These are phyloP conservation scores for Cephalopterus ornatus DNA, from an alignment of 2,113 vertebrate species.

Conservation along the genomic window DNA sequence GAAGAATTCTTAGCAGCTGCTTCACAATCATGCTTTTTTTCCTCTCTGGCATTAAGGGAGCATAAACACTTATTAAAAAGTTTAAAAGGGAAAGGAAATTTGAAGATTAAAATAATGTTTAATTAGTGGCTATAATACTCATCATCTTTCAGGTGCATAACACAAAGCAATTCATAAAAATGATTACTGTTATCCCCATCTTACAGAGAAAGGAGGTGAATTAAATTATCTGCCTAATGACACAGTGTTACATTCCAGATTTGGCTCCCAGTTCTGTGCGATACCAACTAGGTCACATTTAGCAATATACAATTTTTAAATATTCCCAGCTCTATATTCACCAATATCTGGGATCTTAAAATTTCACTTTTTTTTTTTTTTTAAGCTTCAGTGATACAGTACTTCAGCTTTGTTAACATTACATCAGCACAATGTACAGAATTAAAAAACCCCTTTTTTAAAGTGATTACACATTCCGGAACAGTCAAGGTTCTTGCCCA, in stretches of 20 bases:
- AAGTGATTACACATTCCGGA: neutral
- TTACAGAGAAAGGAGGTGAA: conserved; percentile 1
- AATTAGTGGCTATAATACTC: neutral
- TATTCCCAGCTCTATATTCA: neutral
- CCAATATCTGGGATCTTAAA: neutral
- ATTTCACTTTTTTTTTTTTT: neutral
- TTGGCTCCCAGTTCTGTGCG: neutral
- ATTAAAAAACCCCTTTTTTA: neutral
- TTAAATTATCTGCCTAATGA: neutral
- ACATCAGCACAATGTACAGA: neutral
- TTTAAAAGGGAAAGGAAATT: conserved; percentile 1
- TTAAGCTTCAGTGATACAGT: neutral
- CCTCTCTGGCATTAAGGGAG: neutral
- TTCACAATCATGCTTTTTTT: neutral
- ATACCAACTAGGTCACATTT: neutral
- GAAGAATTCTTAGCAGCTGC: conserved; percentile 8
- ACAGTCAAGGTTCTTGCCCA: neutral
- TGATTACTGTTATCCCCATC: neutral
- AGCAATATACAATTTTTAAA: neutral
- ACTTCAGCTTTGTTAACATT: neutral
- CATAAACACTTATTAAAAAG: neutral
- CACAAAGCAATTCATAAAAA: conserved; percentile 1
- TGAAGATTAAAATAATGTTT: conserved; percentile 29
- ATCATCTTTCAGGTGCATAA: conserved; percentile 2
- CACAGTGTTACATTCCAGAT: neutral